Base-by-base conservation (phyloP, 2,113 vertebrate species). In the Corythaixoides concolor region DNA sequence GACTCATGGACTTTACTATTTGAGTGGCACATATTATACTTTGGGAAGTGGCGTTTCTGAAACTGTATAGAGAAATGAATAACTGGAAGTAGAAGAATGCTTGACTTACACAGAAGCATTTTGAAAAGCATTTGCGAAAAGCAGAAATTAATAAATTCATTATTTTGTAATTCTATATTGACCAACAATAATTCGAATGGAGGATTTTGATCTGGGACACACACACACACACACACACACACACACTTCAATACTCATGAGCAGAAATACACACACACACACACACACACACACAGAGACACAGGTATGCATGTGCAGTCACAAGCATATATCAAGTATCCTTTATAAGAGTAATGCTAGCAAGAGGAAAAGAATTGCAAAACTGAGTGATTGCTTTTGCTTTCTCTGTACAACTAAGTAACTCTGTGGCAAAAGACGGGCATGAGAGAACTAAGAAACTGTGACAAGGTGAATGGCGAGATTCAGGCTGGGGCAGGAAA, bases 311-410 rank as follows among this genome's bases (percentile, higher is more conserved):
- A 1, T 23, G 35, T 43, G 39, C 49, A 12, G 21, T 30, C 33
- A 16, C 39, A 47, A 52, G n/a, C 8, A 11, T 13, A 1, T 27
- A 47, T 77, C 17, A 5, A 0, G 0, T 68, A 33, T 47, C 26
- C 50, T 47, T 43, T 49, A 23, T 7, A 52, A 68, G 17, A 33
- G 4, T 59, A 64, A 45, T 12, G 43, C 53, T 17, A 21, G 10
- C 33, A 41, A 73, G 39, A 85, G 16, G 12, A 70, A 63, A 35
- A 85, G 15, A 28, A 56, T 6, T 59, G 43, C 49, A 39, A 37
- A 79, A 43, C 27, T 3, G 41, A 72, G 23, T 4, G 30, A 18
- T 9, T 39, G 39, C 63, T 79, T 92, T 73, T 62, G 50, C 53
- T 90, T 73, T 62, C 55, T 62, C 28, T 74, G 6, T 30, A 20